Percentiles rank a stretch among this genome's conserved stretches.
Conservation (phyloP, 2,797 vertebrate species). For the Gambelia wislizenii region DNA sequence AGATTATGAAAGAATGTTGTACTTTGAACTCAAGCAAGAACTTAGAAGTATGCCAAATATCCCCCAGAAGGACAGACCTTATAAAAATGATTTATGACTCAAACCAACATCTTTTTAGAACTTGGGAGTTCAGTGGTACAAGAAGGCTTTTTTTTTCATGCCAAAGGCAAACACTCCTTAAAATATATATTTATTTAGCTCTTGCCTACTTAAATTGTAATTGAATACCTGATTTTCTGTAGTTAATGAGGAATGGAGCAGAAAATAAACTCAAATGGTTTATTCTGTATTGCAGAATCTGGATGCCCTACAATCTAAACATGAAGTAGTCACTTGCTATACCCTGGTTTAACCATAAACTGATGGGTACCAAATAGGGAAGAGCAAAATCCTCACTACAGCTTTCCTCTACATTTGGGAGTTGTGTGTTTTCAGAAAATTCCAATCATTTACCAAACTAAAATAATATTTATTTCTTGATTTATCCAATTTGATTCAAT, state of each 20-base stretch:
- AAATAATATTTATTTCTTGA: too few species aligned
- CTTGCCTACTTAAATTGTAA: conserved; percentile 47
- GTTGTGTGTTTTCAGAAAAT: too few species aligned
- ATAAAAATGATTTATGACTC: conserved; percentile 59
- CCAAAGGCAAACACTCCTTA: conserved; percentile 46
- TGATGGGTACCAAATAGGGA: too few species aligned
- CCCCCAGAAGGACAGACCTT: conserved; percentile 46
- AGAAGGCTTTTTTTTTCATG: conserved; percentile 34
- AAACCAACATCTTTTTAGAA: conserved; percentile 38
- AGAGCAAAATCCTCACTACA: too few species aligned
- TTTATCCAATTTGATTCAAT: too few species aligned
- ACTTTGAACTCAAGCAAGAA: conserved; percentile 18
- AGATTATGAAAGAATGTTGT: conserved; percentile 37
- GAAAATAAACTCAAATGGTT: conserved; percentile 13
- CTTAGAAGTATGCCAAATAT: conserved; percentile 16
- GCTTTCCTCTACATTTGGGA: too few species aligned
- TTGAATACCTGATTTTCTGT: conserved; percentile 42
- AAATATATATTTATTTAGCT: conserved; percentile 46
- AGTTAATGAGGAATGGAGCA: conserved; percentile 29
- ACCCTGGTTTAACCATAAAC: too few species aligned
- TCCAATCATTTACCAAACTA: too few species aligned
- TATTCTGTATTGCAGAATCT: not conserved
- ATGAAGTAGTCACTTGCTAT: not conserved
- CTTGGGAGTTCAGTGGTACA: conserved; percentile 35
- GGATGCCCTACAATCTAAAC: not conserved